Evolutionary conservation across 2,888 invertebrate species (phyloP).

Genomic region (Drosophila eohydei): DNA sequence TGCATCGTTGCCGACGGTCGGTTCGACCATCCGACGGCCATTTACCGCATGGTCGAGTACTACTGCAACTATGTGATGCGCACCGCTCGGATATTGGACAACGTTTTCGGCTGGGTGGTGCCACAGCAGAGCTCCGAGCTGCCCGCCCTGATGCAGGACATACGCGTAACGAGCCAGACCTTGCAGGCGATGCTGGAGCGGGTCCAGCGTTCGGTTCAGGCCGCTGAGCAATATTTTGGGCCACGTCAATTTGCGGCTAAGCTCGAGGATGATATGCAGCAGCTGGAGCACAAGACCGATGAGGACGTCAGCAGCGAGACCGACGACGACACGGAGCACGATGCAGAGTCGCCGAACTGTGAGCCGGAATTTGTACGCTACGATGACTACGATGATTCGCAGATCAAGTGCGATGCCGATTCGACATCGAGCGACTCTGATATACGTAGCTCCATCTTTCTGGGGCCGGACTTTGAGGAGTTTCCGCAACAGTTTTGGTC

Average conservation of each 20-base stretch:
- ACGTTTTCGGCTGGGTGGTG: neutral
- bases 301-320: neutral
- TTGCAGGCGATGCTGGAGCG: neutral
- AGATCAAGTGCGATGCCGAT: neutral
- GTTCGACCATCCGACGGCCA: neutral
- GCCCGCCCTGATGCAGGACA: neutral
- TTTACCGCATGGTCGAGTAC: slow-evolving; percentile 1
- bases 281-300: neutral
- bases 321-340: neutral
- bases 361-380: neutral
- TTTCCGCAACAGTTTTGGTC: slow-evolving; percentile 21
- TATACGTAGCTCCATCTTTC: neutral
- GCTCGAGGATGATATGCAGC: neutral
- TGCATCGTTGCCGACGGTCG: neutral
- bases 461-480: slow-evolving; percentile 11
- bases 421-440: slow-evolving; percentile 1
- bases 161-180: neutral
- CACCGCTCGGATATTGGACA: slow-evolving; percentile 2
- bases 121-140: neutral
- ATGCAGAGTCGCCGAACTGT: neutral
- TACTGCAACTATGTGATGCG: slow-evolving; percentile 6
- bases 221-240: neutral
- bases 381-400: neutral
- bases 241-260: fast-evolving
- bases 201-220: neutral